A percentile compares a stretch with the other conserved stretches of the same genome.
These are phyloP conservation scores for Eonycteris spelaea DNA, from an alignment of 2,113 vertebrate genomes.

Conservation along the genomic window DNA sequence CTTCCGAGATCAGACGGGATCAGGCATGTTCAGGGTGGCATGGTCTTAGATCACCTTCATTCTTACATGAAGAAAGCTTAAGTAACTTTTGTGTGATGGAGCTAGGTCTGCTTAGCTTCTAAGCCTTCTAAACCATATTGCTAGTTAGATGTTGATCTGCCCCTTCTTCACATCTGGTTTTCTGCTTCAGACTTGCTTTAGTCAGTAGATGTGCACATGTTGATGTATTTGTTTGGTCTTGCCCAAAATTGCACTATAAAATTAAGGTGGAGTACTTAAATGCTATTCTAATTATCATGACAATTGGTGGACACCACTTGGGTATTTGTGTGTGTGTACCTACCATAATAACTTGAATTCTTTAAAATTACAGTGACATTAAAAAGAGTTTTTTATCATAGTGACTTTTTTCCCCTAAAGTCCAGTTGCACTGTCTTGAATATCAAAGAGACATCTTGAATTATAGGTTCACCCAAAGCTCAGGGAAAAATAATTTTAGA, in stretches of 20 bases:
- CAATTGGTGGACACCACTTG: neutral
- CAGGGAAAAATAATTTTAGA: neutral
- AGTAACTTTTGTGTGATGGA: neutral
- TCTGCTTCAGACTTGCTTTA: conserved; percentile 4
- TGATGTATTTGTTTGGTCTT: conserved; percentile 25
- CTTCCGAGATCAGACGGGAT: no score
- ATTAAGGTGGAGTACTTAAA: neutral
- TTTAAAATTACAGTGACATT: neutral
- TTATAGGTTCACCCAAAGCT: neutral
- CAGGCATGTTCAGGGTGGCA: no score
- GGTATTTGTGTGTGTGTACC: neutral
- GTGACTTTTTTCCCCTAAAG: neutral
- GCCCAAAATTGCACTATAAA: neutral
- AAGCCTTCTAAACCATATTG: neutral
- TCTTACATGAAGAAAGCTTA: neutral
- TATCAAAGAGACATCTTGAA: conserved; percentile 32
- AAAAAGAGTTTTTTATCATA: neutral
- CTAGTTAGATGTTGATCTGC: neutral
- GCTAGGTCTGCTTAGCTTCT: neutral
- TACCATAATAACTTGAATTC: neutral
- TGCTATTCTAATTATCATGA: neutral
- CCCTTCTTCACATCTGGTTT: neutral
- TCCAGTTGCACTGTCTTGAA: neutral
- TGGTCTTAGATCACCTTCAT: neutral
- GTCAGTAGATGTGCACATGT: neutral